These are phyloP conservation scores for Scalopus aquaticus DNA, from an alignment of 2,113 vertebrate genomes.

Conservation along the genomic window DNA sequence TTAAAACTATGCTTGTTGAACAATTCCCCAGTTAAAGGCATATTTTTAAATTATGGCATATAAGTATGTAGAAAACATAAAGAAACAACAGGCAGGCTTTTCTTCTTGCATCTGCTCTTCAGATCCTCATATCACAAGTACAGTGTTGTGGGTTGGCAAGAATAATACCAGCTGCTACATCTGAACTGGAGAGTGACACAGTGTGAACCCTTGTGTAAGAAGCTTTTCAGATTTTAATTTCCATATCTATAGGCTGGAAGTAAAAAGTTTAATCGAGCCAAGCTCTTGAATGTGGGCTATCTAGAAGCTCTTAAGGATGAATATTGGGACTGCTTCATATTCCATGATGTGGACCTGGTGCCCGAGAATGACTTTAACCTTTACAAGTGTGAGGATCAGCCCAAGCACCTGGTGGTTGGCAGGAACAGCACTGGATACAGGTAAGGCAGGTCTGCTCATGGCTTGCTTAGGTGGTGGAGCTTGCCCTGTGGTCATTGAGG, in stretches of 20 bases:
- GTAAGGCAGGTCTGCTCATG: slow-evolving; percentile 81
- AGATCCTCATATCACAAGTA: background rate
- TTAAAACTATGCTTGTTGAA: background rate
- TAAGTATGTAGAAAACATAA: background rate
- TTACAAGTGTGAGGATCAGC: slow-evolving; percentile 92
- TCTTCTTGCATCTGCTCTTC: background rate
- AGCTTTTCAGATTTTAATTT: background rate
- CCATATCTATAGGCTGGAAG: slow-evolving; percentile 87
- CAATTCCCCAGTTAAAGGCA: background rate
- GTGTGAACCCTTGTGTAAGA: background rate
- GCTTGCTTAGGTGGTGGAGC: background rate
- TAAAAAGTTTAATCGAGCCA: slow-evolving; percentile 95
- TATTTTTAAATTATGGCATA: background rate
- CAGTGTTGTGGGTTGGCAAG: background rate
- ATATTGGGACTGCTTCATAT: slow-evolving; percentile 96
- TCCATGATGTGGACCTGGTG: slow-evolving; percentile 97
- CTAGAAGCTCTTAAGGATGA: slow-evolving; percentile 95
- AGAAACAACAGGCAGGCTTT: background rate
- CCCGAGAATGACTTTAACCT: slow-evolving; percentile 97
- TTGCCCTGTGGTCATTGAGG: background rate
- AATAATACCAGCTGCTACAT: background rate
- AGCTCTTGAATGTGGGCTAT: slow-evolving; percentile 96
- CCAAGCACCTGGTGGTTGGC: slow-evolving; percentile 97
- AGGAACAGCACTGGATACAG: slow-evolving; percentile 97
- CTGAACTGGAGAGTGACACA: background rate